These are phyloP conservation scores for Aphyosemion australe DNA, from an alignment of 2,113 vertebrate genomes.

Conservation along the genomic window DNA sequence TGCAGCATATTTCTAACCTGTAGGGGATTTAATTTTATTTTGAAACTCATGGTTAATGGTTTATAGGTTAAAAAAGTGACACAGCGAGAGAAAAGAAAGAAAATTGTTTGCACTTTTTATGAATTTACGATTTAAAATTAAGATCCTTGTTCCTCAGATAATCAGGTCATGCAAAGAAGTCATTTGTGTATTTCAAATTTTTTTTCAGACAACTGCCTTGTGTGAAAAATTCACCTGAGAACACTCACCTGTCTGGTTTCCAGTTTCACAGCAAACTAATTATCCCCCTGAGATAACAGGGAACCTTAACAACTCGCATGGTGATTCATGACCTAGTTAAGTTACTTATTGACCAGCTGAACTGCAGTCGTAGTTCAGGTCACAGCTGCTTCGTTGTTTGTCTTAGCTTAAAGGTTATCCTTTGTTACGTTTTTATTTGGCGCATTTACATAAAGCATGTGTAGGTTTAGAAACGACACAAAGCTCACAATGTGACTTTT, in stretches of 20 bases:
- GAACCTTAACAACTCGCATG: background rate
- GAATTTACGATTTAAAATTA: too few species aligned
- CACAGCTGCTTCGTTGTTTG: background rate
- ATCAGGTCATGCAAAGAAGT: background rate
- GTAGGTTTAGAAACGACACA: background rate
- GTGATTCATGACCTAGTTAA: too few species aligned
- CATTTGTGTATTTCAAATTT: background rate
- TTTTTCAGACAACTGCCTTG: too few species aligned
- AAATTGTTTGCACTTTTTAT: too few species aligned
- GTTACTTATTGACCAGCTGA: background rate
- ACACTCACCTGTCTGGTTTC: background rate
- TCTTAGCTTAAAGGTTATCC: background rate
- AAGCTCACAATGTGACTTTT: conserved; percentile 34
- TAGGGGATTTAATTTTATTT: too few species aligned
- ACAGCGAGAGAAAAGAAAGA: too few species aligned
- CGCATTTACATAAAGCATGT: background rate
- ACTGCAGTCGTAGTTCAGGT: background rate
- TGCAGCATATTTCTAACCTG: too few species aligned
- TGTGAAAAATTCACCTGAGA: background rate
- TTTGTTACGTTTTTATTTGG: background rate
- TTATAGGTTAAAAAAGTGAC: too few species aligned
- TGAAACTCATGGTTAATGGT: too few species aligned
- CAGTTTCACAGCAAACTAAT: background rate
- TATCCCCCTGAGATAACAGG: background rate
- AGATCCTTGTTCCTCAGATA: too few species aligned